Evolutionary conservation across 30 jellyfish, hydroid and myxozoan genomes (phyloP), one percentile per base, ranked within the genome.

Genomic region (Turritopsis dohrnii): DNA sequence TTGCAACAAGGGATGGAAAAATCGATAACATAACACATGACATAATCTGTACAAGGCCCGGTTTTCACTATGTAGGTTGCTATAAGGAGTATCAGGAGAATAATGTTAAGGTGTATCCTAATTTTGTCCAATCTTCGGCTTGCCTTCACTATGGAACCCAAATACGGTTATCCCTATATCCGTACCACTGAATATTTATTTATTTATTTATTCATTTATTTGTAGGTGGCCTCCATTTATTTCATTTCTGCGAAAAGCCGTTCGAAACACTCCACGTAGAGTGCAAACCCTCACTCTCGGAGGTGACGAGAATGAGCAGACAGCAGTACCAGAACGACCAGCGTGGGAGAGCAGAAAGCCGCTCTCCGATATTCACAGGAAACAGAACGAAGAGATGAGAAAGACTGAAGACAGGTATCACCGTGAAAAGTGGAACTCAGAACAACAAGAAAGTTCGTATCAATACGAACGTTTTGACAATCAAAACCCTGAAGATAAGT

Each of bases 161-260:
- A n/a, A n/a, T n/a, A n/a, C 60, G 60, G 60, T 41, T 41, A 41
- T 30, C 23, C 17, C 71, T 74, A n/a, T n/a, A n/a, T n/a, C n/a
- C n/a, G n/a, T n/a, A n/a, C n/a, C n/a, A n/a, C n/a, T n/a, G n/a
- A n/a, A n/a, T n/a, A n/a, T n/a, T n/a, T n/a, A n/a, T n/a, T n/a
- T n/a, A n/a, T n/a, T n/a, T n/a, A n/a, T n/a, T n/a, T n/a, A n/a
- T n/a, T n/a, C n/a, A n/a, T 26, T 29, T 60, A n/a, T 1, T 26
- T 82, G 27, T 71, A 82, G 89, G 60, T 82, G 83, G 85, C 73
- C 31, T 25, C 71, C 29, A 21, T 82, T 82, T 41, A 82, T 82
- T 0, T 73, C 41, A 20, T 66, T 82, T 29, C 41, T 82, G 21
- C 87, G 87, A 21, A 69, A 71, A 82, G 60, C 89, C 16, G 73